Percentiles rank a stretch among this genome's conserved stretches.
phyloP scores from a whole-genome alignment of 92 coral and sea anemone species.

The Bergia sp. region DNA sequence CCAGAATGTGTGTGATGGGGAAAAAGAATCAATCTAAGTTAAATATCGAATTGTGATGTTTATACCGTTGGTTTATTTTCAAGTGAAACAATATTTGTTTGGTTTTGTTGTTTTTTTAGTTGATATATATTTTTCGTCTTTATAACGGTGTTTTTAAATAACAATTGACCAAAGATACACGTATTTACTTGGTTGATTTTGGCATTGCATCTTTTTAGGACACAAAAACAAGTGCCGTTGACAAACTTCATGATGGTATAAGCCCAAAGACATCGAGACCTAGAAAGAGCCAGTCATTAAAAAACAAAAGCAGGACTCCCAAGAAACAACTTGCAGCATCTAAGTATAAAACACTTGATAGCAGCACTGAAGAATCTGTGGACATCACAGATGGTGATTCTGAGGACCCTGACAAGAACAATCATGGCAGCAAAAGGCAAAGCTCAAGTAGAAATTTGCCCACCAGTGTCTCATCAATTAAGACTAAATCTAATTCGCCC shows the following conservation, averaged over 20 bases:
- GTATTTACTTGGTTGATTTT: background rate
- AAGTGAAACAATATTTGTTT: background rate
- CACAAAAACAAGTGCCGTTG: background rate
- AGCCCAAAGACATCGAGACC: constrained; percentile 29
- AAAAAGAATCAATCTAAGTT: too few species aligned
- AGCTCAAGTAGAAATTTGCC: background rate
- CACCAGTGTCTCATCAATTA: background rate
- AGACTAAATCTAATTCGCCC: background rate
- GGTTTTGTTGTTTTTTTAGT: background rate
- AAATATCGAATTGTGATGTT: background rate
- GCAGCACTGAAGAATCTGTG: constrained; percentile 2
- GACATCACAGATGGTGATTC: background rate
- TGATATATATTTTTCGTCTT: too few species aligned
- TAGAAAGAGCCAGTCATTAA: background rate
- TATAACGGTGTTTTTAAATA: too few species aligned
- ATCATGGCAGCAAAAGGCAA: background rate
- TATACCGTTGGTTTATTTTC: background rate
- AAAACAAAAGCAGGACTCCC: constrained; percentile 14
- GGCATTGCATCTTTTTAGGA: background rate
- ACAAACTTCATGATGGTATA: background rate
- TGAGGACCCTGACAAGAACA: background rate
- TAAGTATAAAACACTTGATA: background rate
- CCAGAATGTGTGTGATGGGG: too few species aligned
- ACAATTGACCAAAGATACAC: background rate
- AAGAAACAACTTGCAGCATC: background rate